Evolutionary conservation across 2,888 invertebrate species (phyloP).

Genomic region (Notodonta ziczac): DNA sequence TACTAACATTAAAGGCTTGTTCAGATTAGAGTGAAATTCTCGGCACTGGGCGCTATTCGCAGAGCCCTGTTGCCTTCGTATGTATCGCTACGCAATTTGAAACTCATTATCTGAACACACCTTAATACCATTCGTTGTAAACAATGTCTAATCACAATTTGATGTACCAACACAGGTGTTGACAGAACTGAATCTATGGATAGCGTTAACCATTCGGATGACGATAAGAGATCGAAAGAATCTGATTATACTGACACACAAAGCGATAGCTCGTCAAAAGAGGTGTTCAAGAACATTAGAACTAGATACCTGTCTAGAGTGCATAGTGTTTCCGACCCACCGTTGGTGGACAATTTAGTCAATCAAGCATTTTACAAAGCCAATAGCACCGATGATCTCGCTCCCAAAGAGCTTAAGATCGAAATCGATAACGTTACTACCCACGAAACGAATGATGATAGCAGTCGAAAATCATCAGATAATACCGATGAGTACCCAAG

Average conservation of each 20-base stretch:
- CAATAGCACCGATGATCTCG: conserved; percentile 17
- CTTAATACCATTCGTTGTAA: conserved; percentile 37
- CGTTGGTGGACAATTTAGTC: conserved; percentile 58
- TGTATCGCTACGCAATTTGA: too few species aligned
- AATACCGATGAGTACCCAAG: conserved; percentile 28
- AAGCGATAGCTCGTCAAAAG: conserved; percentile 66
- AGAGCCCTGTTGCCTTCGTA: not conserved
- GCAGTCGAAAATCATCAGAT: conserved; percentile 32
- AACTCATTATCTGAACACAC: not conserved
- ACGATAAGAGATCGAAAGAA: conserved; percentile 58
- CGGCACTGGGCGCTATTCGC: too few species aligned
- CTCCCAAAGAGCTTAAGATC: conserved; percentile 45
- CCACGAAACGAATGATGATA: conserved; percentile 66
- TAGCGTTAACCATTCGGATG: conserved; percentile 64
- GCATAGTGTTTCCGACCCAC: conserved; percentile 67
- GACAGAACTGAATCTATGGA: conserved; percentile 73
- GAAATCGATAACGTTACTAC: conserved; percentile 66
- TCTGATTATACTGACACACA: conserved; percentile 59
- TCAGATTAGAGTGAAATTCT: not conserved
- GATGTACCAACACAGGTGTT: conserved; percentile 77
- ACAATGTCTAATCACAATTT: conserved; percentile 69
- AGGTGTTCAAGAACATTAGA: conserved; percentile 73
- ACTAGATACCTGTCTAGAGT: conserved; percentile 75
- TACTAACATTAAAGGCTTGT: conserved; percentile 49
- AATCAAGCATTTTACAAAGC: conserved; percentile 72